Evolutionary conservation across 1,140 invertebrate species (phyloP), one percentile per base, ranked within the genome.

Genomic region (Cephus cinctus): DNA sequence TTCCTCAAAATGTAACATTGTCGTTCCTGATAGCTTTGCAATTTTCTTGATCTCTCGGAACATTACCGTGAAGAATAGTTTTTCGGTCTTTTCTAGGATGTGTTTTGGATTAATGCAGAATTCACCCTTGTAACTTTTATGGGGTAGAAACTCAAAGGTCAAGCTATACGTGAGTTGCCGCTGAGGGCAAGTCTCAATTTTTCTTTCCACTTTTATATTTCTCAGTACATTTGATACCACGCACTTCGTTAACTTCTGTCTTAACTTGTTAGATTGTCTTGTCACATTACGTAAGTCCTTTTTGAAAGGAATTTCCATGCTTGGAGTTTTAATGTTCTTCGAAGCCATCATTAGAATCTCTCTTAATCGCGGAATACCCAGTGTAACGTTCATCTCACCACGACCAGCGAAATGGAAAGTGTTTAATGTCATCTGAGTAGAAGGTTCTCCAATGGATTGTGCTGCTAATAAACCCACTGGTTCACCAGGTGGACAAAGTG

Each of bases 331-430:
- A 11, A 98, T 92, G 35, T 87, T 88, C 9, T 84, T 86, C 1
- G 92, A 91, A 1, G 94, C 95, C 55, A 92, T 89, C 94, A 98
- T 98, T 0, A 99, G 77, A 53, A 99, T 96, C 83, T 99, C 98
- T 63, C 95, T 79, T 2, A 99, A 77, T 59, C 97, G 83, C 1
- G 96, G 97, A 57, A 98, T 98, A 83, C 93, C 96, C 1, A 99
- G 79, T 0, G 98, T 99, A 0, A 99, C 96, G 75, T 99, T 99
- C 95, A 99, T 98, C 76, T 99, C 98, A 81, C 96, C 96, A 78
- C 95, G 86, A 73, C 98, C 98, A 59, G 98, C 97, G 78, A 98
- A 98, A 71, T 99, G 98, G 76, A 99, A 99, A 23, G 98, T 99
- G 65, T 99, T 99, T 52, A 99, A 73, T 59, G 98, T 99, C 97